phyloP scores from a whole-genome alignment of 2,888 invertebrate species.

The Cistogaster globosa region DNA sequence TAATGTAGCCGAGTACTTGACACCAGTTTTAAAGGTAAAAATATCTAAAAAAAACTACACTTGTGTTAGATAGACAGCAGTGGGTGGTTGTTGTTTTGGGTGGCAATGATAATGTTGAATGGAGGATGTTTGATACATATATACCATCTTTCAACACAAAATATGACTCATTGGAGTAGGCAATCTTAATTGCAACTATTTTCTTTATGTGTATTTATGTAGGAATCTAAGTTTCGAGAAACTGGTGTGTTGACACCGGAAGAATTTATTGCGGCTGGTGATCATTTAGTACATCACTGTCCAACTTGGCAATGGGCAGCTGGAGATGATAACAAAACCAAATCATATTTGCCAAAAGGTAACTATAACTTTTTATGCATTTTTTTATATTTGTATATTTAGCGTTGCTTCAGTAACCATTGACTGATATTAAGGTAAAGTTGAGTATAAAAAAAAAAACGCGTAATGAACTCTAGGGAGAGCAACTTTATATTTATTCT shows the following conservation, averaged over 20 bases:
- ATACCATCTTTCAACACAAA: conserved; percentile 8
- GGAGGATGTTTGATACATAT: conserved; percentile 12
- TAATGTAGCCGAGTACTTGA: conserved; percentile 97
- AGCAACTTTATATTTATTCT: too few species aligned
- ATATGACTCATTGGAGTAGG: conserved; percentile 50
- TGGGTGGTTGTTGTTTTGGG: conserved; percentile 35
- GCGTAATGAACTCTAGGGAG: too few species aligned
- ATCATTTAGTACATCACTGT: conserved; percentile 99
- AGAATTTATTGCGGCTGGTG: conserved; percentile 99
- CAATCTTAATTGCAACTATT: background rate
- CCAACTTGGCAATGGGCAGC: conserved; percentile 99
- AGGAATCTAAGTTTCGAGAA: conserved; percentile 98
- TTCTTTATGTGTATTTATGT: conserved; percentile 42
- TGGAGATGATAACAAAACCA: conserved; percentile 94
- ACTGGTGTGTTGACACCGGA: conserved; percentile 99
- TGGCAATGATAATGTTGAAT: conserved; percentile 4
- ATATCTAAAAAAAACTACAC: background rate
- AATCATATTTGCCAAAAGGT: conserved; percentile 91
- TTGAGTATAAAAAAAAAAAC: too few species aligned
- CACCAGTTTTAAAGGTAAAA: conserved; percentile 95
- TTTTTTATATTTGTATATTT: too few species aligned
- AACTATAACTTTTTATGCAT: conserved; percentile 32
- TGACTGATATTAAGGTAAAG: too few species aligned
- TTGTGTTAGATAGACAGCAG: background rate
- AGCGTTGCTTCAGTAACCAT: too few species aligned